phyloP scores from a whole-genome alignment of 2,888 invertebrate genomes.

The Parthenolecanium corni region DNA sequence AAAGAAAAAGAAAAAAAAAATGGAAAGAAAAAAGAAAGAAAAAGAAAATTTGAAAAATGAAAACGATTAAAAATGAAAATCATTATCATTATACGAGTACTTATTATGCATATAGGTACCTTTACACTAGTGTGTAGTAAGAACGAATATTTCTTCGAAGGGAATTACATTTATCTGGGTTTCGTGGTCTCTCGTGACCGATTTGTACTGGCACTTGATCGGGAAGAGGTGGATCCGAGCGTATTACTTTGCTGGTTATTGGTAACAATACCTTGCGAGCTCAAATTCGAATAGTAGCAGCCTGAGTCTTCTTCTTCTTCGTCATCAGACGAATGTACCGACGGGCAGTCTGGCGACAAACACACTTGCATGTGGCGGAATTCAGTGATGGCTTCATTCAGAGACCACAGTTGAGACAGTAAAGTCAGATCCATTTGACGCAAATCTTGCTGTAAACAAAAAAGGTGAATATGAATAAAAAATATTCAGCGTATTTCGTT shows the following conservation, averaged over 20 bases:
- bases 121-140: no score
- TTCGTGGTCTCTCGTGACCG: constrained; percentile 7
- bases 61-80: not conserved
- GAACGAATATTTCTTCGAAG: no score
- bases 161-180: no score
- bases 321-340: constrained; percentile 34
- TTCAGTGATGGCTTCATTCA: constrained; percentile 84
- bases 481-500: constrained; percentile 1
- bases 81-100: no score
- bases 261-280: constrained; percentile 12
- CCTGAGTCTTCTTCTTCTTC: constrained; percentile 33
- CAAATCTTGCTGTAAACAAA: constrained; percentile 63
- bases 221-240: constrained; percentile 12
- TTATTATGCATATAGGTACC: no score
- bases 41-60: not conserved
- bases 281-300: constrained; percentile 18
- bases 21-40: no score
- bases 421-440: constrained; percentile 80
- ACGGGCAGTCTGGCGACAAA: constrained; percentile 32
- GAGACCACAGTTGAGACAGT: constrained; percentile 79
- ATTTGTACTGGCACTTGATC: constrained; percentile 13
- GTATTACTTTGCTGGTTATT: constrained; percentile 11
- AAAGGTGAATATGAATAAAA: constrained; percentile 2
- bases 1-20: no score
- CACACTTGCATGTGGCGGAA: constrained; percentile 56